Evolutionary conservation across 2,797 vertebrate genomes (phyloP).

Genomic region (Steatocranus sp.): DNA sequence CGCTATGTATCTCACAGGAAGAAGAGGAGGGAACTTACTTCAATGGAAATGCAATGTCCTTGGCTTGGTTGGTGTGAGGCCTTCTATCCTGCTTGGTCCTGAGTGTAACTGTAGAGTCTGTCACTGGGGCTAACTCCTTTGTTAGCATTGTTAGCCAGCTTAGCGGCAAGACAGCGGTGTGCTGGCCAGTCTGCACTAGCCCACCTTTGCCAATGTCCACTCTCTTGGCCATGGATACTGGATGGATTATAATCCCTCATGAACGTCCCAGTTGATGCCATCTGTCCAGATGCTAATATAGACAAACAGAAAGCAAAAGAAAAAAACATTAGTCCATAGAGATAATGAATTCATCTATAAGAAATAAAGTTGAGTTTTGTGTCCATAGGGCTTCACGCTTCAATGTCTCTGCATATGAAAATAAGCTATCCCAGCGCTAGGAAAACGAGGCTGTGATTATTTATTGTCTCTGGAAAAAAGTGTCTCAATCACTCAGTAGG

Average conservation of each 20-base stretch:
- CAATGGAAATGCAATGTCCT: background rate
- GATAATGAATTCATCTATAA: background rate
- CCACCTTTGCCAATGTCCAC: background rate
- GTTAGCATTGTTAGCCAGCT: background rate
- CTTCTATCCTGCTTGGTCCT: background rate
- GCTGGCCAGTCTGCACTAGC: background rate
- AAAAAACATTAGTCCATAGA: background rate
- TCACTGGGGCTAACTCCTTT: background rate
- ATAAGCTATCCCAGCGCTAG: slow-evolving; percentile 7
- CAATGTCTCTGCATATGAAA: background rate
- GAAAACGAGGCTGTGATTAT: slow-evolving; percentile 10
- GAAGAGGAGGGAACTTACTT: background rate
- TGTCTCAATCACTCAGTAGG: background rate
- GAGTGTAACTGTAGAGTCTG: background rate
- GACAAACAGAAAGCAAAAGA: background rate
- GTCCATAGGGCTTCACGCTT: background rate
- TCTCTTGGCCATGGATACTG: background rate
- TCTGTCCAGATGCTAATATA: background rate
- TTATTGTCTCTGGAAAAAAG: background rate
- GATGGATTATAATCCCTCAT: fast-evolving
- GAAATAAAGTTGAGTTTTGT: background rate
- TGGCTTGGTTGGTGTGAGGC: background rate
- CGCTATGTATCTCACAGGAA: background rate
- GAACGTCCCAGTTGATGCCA: background rate
- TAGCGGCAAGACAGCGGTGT: no score